Base-by-base conservation (phyloP, 2,888 invertebrate genomes). In the Erynnis tages region DNA sequence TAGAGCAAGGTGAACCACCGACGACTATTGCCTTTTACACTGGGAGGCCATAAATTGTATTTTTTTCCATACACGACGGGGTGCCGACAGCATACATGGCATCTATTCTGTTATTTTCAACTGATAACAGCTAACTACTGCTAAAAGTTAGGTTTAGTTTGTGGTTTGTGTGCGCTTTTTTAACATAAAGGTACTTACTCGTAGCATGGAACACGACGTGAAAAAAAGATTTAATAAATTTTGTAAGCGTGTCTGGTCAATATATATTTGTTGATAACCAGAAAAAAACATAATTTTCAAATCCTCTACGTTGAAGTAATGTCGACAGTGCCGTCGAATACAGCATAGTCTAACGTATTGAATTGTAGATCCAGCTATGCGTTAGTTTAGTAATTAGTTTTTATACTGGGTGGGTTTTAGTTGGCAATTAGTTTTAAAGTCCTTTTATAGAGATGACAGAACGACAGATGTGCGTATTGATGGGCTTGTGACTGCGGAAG, bases 351-450 rank as follows among this genome's bases (percentile, higher is more conserved):
- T 11, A 63, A 60, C 57, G 62, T 60, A 73, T 77, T 77, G 74
- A 78, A 77, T 79, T 76, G 73, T 67, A 73, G 62, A 76, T 72
- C 53, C 34, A 35, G 54, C 43, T 59, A 57, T 55, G 60, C 48
- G 46, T 55, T 55, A 56, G 48, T 40, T 55, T 48, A 48, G 41
- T 49, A 49, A 54, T 35, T 43, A 53, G 50, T 29, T 56, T 40
- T 47, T 54, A 46, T 49, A 44, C 25, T 52, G 17, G 7, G 13
- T 43, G 4, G 11, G 16, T 46, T 45, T 38, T 40, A 21, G 35
- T 13, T 13, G 2, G 47, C 37, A 47, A 37, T 47, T 46, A 46
- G 35, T 25, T 50, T 35, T 44, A 50, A 49, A 50, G 19, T 10
- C 27, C 43, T 48, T 50, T 21, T 50, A 43, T 2, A 35, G 45